Base-by-base conservation (phyloP, 2,888 invertebrate species). In the Callyntrura guangdongensis region DNA sequence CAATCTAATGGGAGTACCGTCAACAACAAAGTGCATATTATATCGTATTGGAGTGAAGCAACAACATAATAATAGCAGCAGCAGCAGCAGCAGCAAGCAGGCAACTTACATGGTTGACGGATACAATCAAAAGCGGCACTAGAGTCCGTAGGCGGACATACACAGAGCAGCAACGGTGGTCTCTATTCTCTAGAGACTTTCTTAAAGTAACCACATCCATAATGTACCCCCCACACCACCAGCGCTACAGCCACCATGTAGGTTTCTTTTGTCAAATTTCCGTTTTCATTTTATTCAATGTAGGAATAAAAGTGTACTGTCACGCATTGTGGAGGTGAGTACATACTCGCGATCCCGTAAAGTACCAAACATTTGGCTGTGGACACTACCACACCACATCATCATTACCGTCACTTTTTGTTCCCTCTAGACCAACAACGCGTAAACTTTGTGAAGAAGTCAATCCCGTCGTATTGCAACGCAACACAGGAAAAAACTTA, bases 181-280 rank as follows among this genome's bases (percentile, higher is more conserved):
- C 83, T 89, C 36, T 12, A 84, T 53, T 87, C 87, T 84, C 84
- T 47, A 25, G 74, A 77, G 89, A 89, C 20, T 81, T 82, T 69
- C 69, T 88, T 72, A 89, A 74, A 59, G 67, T 53, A 87, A 89
- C 89, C 89, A 89, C 89, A 89, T 77, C 77, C 83, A 89, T 89
- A 89, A 89, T 89, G 89, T 89, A 56, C 89, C 64, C 14, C 53
- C 14, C 2, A 2, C 53, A 11, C 53, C 25, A 64, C 64, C 27
- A 64, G 72, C 72, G 61, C 82, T 47, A 27, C 67, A n/a, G 45
- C 74, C 45, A 82, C 59, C 85, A 74, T 59, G 47, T 53, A 64
- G 85, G 72, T 84, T 84, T 67, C 84, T 53, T 84, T 84, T 79
- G 79, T 79, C 79, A 56, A 79, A 27, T 27, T 79, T 27, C 27